Percentiles rank a stretch among this genome's conserved stretches.
Conservation (phyloP, 2,797 vertebrate genomes). For the Hipposideros larvatus region DNA sequence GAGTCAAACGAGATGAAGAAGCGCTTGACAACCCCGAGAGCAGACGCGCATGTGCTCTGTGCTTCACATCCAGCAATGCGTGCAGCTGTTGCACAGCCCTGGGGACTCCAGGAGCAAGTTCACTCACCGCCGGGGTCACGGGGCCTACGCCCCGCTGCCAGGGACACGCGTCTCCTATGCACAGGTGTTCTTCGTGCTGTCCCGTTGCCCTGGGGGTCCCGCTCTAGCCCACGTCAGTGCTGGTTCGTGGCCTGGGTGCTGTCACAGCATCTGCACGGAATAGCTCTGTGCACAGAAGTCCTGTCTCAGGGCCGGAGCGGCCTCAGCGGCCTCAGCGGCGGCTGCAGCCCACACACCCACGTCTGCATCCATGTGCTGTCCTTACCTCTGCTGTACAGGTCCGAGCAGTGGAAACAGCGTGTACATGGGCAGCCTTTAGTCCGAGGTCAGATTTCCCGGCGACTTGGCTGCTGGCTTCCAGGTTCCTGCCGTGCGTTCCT, state of each 20-base stretch:
- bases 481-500: too few species aligned
- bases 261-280: too few species aligned
- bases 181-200: rapidly evolving
- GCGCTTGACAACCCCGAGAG: not conserved
- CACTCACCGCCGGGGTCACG: rapidly evolving
- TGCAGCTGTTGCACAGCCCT: rapidly evolving
- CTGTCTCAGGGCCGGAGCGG: rapidly evolving
- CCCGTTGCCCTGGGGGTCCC: rapidly evolving
- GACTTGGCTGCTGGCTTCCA: too few species aligned
- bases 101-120: rapidly evolving
- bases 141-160: rapidly evolving
- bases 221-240: not conserved
- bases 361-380: too few species aligned
- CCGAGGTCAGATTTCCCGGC: too few species aligned
- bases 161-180: rapidly evolving
- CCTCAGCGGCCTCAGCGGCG: too few species aligned
- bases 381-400: too few species aligned
- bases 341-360: too few species aligned
- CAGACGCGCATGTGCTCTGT: not conserved
- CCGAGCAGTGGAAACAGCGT: too few species aligned
- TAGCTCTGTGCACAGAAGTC: too few species aligned
- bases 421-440: too few species aligned
- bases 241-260: too few species aligned
- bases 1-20: rapidly evolving
- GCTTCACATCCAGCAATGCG: rapidly evolving